Conservation (phyloP, 64 coral and sea anemone species). For the Acropora tenuis region DNA sequence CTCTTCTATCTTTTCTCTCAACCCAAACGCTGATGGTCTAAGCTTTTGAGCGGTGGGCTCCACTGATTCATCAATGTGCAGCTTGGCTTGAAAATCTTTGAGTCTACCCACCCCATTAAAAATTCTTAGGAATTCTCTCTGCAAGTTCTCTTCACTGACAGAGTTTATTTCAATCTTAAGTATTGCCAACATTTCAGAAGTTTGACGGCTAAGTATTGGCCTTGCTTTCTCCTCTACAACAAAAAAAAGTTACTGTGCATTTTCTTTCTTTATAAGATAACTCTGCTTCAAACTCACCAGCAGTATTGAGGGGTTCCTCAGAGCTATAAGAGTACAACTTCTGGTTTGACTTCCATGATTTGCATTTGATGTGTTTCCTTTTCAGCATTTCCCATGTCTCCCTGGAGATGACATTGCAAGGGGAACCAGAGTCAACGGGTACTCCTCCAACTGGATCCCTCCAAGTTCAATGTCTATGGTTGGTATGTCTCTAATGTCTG, state of each 20-base stretch:
- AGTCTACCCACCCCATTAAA: not conserved
- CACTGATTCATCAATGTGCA: too few relatives aligned
- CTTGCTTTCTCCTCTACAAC: conserved; percentile 21
- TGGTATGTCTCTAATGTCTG: too few relatives aligned
- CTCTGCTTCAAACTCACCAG: conserved; percentile 62
- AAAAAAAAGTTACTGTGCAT: conserved; percentile 29
- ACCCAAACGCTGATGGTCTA: not conserved
- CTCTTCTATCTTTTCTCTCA: not conserved
- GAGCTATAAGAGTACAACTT: conserved; percentile 61
- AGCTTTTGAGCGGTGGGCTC: not conserved
- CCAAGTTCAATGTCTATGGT: not conserved
- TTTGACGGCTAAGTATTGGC: conserved; percentile 22
- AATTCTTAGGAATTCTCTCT: not conserved
- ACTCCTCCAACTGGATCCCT: conserved; percentile 40
- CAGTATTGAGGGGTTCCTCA: conserved; percentile 39
- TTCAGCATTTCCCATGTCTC: not conserved
- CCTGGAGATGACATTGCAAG: conserved; percentile 4
- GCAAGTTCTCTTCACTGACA: conserved; percentile 13
- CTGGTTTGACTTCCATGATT: not conserved
- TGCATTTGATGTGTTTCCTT: conserved; percentile 26
- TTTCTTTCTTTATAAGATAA: conserved; percentile 38
- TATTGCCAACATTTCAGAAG: conserved; percentile 7
- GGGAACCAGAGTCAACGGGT: conserved; percentile 52
- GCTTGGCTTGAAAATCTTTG: too few relatives aligned
- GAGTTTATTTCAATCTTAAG: conserved; percentile 4